These are phyloP conservation scores for Pseudopipra pipra DNA, from an alignment of 2,113 vertebrate species.

Conservation along the genomic window DNA sequence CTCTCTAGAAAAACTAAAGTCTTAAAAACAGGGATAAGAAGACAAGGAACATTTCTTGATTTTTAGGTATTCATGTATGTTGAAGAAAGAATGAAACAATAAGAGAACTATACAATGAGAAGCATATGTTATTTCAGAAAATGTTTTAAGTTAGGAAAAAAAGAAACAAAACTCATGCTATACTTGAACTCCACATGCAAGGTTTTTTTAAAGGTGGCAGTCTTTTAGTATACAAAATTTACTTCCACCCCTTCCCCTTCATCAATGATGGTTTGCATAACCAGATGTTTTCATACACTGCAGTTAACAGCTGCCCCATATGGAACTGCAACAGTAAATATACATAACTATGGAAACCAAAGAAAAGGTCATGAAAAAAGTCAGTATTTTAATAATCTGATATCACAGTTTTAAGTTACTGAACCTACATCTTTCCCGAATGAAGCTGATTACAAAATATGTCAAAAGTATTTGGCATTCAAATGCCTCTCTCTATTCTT, in stretches of 20 bases:
- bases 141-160: background rate
- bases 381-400: background rate
- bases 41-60: background rate
- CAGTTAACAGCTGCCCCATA: constrained; percentile 14
- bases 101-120: background rate
- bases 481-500: background rate
- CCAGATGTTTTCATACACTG: constrained; percentile 18
- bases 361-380: background rate
- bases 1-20: background rate
- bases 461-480: background rate
- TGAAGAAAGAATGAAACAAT: background rate
- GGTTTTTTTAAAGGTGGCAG: background rate
- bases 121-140: background rate
- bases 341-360: constrained; percentile 38
- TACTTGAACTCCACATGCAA: background rate
- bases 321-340: constrained; percentile 28
- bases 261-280: background rate
- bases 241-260: background rate
- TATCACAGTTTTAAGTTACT: background rate
- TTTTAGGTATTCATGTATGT: background rate
- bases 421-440: background rate
- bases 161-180: background rate
- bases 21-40: background rate
- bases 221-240: background rate
- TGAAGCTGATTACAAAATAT: background rate